phyloP scores from a whole-genome alignment of 2,797 vertebrate species.

The Cercopithecus mitis region DNA sequence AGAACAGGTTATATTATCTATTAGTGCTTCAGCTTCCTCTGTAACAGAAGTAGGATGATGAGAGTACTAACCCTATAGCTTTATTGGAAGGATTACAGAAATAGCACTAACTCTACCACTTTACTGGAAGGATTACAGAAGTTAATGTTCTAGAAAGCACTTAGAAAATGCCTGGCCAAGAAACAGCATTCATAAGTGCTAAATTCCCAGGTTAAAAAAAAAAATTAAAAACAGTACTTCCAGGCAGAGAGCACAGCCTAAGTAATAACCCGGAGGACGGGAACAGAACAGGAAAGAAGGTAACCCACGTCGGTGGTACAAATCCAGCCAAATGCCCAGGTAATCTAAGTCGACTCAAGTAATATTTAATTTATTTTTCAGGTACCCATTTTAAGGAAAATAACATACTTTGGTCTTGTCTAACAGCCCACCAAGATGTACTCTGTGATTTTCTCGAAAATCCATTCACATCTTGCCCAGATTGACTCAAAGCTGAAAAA shows the following conservation, averaged over 20 bases:
- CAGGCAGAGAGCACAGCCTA: background rate
- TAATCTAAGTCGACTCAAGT: background rate
- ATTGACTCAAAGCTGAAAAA: background rate
- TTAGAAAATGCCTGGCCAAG: background rate
- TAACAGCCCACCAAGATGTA: background rate
- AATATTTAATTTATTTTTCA: background rate
- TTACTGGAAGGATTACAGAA: background rate
- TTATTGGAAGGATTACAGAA: background rate
- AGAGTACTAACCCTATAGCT: background rate
- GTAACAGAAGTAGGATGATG: background rate
- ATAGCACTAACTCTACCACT: background rate
- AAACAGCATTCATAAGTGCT: background rate
- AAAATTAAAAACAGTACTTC: background rate
- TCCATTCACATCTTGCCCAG: background rate
- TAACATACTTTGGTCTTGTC: background rate
- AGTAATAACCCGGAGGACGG: accelerated
- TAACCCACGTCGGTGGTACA: accelerated
- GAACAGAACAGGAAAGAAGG: accelerated
- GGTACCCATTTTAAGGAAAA: background rate
- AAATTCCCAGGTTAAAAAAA: background rate
- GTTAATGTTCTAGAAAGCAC: conserved; percentile 1
- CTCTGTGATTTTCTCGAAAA: background rate
- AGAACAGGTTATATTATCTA: too few relatives aligned
- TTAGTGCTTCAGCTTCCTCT: background rate
- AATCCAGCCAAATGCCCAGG: background rate